These are phyloP conservation scores for Vanessa cardui DNA, from an alignment of 2,888 invertebrate genomes.

Conservation along the genomic window DNA sequence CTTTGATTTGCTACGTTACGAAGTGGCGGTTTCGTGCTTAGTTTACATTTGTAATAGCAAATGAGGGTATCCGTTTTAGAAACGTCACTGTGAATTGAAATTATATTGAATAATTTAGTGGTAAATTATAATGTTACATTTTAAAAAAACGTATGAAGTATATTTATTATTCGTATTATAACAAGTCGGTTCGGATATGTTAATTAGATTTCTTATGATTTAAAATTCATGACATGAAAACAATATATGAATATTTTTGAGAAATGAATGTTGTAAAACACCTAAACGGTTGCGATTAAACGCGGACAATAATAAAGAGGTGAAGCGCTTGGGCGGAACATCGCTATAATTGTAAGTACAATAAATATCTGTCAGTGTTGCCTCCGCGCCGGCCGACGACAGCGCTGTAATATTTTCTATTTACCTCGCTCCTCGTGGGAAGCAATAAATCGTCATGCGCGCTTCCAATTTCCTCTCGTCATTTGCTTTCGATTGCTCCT, in stretches of 20 bases:
- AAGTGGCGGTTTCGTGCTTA: conserved; percentile 4
- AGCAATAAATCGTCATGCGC: conserved; percentile 22
- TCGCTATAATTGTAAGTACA: background rate
- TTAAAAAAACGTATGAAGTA: too few relatives aligned
- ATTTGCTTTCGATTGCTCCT: conserved; percentile 23
- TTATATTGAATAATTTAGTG: background rate
- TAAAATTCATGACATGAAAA: too few relatives aligned
- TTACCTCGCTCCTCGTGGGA: conserved; percentile 12
- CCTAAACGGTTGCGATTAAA: too few relatives aligned
- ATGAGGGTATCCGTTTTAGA: conserved; percentile 1
- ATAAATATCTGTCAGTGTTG: conserved; percentile 8
- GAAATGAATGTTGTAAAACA: too few relatives aligned
- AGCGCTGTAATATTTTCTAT: conserved; percentile 10
- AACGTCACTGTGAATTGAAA: background rate
- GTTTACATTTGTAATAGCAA: conserved; percentile 4
- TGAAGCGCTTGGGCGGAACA: background rate
- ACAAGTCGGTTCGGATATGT: too few relatives aligned
- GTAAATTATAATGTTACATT: too few relatives aligned
- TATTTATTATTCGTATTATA: too few relatives aligned
- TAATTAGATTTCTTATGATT: too few relatives aligned
- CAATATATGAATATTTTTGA: too few relatives aligned
- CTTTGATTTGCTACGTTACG: conserved; percentile 14
- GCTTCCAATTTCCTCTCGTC: conserved; percentile 34
- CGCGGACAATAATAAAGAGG: background rate
- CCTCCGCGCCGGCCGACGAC: background rate